Evolutionary conservation across 2,797 vertebrate genomes (phyloP).

Genomic region (Oryzias dopingdopingensis): DNA sequence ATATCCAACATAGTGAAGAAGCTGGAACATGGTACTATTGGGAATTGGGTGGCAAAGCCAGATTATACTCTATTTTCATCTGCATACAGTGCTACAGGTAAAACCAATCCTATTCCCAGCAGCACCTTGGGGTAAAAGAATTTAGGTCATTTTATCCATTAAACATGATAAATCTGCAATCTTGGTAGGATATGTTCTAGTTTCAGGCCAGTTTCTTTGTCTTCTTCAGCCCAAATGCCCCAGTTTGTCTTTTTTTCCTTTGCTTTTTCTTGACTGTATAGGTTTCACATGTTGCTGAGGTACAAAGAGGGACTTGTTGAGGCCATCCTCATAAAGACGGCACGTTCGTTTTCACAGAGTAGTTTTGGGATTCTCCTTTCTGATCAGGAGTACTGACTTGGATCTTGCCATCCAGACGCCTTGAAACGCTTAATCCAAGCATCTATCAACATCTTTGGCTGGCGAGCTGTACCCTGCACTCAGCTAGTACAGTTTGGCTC

Average conservation of each 20-base stretch:
- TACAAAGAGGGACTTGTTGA: background rate
- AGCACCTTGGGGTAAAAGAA: constrained; percentile 37
- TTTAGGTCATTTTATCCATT: constrained; percentile 70
- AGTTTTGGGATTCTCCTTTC: constrained; percentile 7
- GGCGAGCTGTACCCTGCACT: constrained; percentile 33
- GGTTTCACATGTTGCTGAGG: background rate
- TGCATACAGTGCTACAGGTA: constrained; percentile 46
- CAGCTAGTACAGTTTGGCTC: constrained; percentile 28
- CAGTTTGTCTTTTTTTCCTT: constrained; percentile 21
- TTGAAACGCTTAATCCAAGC: constrained; percentile 5
- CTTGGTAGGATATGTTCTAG: constrained; percentile 52
- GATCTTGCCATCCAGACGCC: constrained; percentile 10
- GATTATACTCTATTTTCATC: constrained; percentile 57
- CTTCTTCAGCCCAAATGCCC: constrained; percentile 22
- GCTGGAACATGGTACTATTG: constrained; percentile 20
- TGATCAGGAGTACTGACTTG: constrained; percentile 19
- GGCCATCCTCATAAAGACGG: background rate
- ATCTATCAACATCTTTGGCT: constrained; percentile 27
- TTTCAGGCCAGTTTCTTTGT: constrained; percentile 38
- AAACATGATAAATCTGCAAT: constrained; percentile 63
- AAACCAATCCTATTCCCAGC: constrained; percentile 19
- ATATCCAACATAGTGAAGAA: constrained; percentile 46
- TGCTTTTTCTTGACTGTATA: constrained; percentile 8
- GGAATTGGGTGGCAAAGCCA: constrained; percentile 51
- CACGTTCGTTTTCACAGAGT: constrained; percentile 1